Evolutionary conservation across 2,888 invertebrate genomes (phyloP), one percentile per base, ranked within the genome.

Genomic region (Brenthis hecate): DNA sequence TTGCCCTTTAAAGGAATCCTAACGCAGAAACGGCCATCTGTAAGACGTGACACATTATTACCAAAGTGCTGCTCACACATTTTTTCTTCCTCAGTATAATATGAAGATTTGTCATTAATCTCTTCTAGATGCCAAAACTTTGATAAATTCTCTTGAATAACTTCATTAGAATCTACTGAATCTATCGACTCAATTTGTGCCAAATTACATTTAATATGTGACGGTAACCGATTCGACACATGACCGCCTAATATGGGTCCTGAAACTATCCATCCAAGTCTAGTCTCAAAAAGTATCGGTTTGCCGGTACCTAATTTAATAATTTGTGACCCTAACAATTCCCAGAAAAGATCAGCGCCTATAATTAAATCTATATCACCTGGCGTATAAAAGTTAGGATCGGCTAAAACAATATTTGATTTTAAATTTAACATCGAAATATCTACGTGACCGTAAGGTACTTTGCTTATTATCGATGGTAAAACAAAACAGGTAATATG

Each of bases 241-340:
- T n/a, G 53, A 53, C 53, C 23, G 2, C 3, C 2, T 3, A 28
- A 16, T 13, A n/a, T 28, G 28, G 28, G 56, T 32, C 56, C 56
- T 14, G 56, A 56, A 56, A 56, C 56, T 56, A 56, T 56, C 56
- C 56, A 56, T 28, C 56, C 56, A 19, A 56, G 32, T 32, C n/a
- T 28, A 14, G 56, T 56, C 28, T 56, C 56, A 53, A 53, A 53
- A 58, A 47, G 62, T 62, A 58, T 58, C 58, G 58, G 47, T 47
- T 58, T 58, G 6, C 6, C 53, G 58, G 16, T 47, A 58, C 48
- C 47, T 58, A 47, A 47, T 47, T 47, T 58, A 58, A 58, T 16
- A 47, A 13, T 23, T 47, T 47, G 16, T 58, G 48, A 47, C 47
- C 58, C 47, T 58, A 47, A 48, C 23, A 48, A 48, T 47, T 58